Conservation (phyloP, 2,888 invertebrate species). For the Lacanobia wlatinum region DNA sequence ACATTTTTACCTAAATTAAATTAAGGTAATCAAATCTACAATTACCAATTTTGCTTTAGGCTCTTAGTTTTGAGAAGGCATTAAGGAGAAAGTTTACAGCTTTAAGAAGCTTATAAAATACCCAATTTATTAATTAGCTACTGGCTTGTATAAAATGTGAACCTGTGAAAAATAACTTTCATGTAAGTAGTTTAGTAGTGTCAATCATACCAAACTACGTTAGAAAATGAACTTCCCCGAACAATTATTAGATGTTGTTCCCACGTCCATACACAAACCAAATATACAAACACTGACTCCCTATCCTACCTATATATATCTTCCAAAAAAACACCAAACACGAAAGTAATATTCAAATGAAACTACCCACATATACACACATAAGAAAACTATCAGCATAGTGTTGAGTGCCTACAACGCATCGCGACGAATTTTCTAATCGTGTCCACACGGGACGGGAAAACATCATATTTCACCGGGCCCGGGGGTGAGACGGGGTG, state of each 20-base stretch:
- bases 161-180: too few relatives aligned
- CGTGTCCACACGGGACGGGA: conserved; percentile 88
- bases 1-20: too few relatives aligned
- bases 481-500: conserved; percentile 70
- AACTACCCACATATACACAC: conserved; percentile 58
- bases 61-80: background rate
- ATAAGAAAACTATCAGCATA: conserved; percentile 78
- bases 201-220: background rate
- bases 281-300: background rate
- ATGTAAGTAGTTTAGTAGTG: too few relatives aligned
- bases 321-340: conserved; percentile 10
- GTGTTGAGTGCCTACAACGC: conserved; percentile 71
- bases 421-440: conserved; percentile 89
- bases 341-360: conserved; percentile 61
- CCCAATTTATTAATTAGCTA: too few relatives aligned
- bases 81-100: background rate
- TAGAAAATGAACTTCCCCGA: background rate
- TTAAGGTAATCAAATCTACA: too few relatives aligned
- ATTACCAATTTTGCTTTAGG: background rate
- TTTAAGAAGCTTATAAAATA: too few relatives aligned
- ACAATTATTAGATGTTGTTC: background rate
- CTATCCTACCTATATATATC: background rate
- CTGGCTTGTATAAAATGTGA: too few relatives aligned
- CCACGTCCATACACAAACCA: background rate
- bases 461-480: conserved; percentile 90